Base-by-base conservation (phyloP, 2,113 vertebrate species). In the Danio rerio region DNA sequence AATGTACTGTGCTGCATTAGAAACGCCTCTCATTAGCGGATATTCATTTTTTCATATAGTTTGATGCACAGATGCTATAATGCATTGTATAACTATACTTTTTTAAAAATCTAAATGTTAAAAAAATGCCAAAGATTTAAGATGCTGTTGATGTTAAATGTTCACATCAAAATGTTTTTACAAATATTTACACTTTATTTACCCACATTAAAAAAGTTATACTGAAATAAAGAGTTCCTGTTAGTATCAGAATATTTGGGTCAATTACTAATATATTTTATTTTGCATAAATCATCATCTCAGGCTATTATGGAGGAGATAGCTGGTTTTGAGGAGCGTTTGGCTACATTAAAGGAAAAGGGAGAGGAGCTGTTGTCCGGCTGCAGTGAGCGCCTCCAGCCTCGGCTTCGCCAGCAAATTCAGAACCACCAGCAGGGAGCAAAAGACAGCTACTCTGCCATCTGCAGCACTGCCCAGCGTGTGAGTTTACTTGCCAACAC, bases 261-360 rank as follows among this genome's bases (percentile, higher is more conserved):
- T 1, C 42, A 45, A 9, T 20, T 61, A 2, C 18, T 21, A 6
- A 7, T 10, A 31, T 5, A 40, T n/a, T n/a, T n/a, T 31, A 12
- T 9, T 65, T 74, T 59, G 43, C 69, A 53, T 56, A 50, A 69
- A 71, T 52, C 75, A 85, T 45, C 16, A 66, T 89, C 65, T 12
- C 89, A 99, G 98, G 97, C 98, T 84, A 96, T 96, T 84, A 99
- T 99, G 98, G 98, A 99, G 92, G 98, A 99, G 92, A 96, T 99
- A 77, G 94, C 96, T 7, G 94, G 96, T 47, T 99, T 99, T 90
- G 97, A 99, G 94, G 96, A 98, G 70, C 95, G 95, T 81, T 90
- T 99, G 88, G 90, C 92, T 49, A 92, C 63, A 20, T 94, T 99
- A 78, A 96, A 95, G 91, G 88, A 85, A 83, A 95, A 94, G 88